These are phyloP conservation scores for Eulemur coronatus DNA, from an alignment of 2,797 vertebrate species.

Conservation along the genomic window DNA sequence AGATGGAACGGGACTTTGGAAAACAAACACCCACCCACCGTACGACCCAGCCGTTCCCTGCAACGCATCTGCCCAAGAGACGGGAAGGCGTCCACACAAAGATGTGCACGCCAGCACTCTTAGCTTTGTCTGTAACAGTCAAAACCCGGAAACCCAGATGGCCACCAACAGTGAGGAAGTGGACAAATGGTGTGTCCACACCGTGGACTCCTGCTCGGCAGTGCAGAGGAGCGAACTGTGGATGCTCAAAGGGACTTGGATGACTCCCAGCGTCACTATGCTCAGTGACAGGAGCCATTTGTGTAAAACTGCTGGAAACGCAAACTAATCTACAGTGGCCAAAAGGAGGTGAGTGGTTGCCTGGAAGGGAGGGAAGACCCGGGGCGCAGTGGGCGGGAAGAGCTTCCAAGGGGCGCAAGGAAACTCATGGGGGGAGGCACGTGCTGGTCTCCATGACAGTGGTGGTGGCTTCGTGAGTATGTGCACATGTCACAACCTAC, in stretches of 20 bases:
- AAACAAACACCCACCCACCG: neutral
- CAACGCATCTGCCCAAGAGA: fast-evolving
- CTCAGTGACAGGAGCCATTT: neutral
- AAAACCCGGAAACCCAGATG: no score
- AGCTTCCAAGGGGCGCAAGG: neutral
- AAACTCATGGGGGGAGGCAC: neutral
- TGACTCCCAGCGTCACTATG: fast-evolving
- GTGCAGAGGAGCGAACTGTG: neutral
- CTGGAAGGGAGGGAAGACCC: neutral
- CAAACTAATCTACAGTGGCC: no score
- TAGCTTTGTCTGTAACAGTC: neutral
- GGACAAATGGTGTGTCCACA: fast-evolving
- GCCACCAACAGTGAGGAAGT: neutral
- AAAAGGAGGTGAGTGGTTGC: fast-evolving
- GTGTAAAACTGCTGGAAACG: neutral
- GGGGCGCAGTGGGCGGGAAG: fast-evolving
- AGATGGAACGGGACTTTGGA: neutral
- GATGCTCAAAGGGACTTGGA: fast-evolving
- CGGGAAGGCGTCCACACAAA: neutral
- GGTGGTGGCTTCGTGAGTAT: neutral
- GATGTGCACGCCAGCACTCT: fast-evolving
- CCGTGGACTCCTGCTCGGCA: fast-evolving
- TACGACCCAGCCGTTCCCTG: no score
- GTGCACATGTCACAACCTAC: neutral
- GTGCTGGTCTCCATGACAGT: neutral